phyloP scores from a whole-genome alignment of 2,888 invertebrate genomes.

The Conchocele bisecta region DNA sequence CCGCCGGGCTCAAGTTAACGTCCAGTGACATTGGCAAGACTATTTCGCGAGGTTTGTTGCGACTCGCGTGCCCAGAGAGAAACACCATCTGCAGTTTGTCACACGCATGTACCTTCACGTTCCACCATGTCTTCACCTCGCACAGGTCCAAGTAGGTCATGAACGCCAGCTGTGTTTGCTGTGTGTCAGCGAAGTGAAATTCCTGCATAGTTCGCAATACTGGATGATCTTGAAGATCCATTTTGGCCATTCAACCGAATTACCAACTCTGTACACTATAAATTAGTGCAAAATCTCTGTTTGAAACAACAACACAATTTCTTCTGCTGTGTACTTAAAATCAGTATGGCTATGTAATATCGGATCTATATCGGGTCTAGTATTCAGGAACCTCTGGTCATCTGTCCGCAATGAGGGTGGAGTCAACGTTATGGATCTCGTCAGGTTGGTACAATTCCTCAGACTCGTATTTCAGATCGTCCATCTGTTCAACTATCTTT shows the following conservation, averaged over 20 bases:
- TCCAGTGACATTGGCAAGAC: slow-evolving; percentile 61
- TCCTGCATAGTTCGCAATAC: too few species aligned
- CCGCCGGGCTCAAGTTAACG: slow-evolving; percentile 49
- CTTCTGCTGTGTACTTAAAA: too few species aligned
- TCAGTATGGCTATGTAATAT: too few species aligned
- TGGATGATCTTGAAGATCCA: too few species aligned
- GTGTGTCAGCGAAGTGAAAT: too few species aligned
- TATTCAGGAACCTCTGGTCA: too few species aligned
- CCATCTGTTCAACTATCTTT: slow-evolving; percentile 72
- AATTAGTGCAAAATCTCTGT: too few species aligned
- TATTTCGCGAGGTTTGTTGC: slow-evolving; percentile 62
- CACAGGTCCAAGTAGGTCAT: slow-evolving; percentile 68
- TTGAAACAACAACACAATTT: too few species aligned
- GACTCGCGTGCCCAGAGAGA: slow-evolving; percentile 64
- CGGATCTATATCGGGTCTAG: too few species aligned
- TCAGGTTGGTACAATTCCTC: slow-evolving; percentile 74
- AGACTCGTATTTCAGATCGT: slow-evolving; percentile 79
- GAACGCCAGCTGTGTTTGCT: slow-evolving; percentile 56
- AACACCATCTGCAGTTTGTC: slow-evolving; percentile 53
- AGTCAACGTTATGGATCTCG: slow-evolving; percentile 11
- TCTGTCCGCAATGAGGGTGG: slow-evolving; percentile 24
- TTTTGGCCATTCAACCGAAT: too few species aligned
- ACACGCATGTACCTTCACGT: slow-evolving; percentile 63
- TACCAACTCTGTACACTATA: too few species aligned
- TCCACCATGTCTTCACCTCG: slow-evolving; percentile 74